Evolutionary conservation across 1,140 invertebrate species (phyloP), one percentile per base, ranked within the genome.

Genomic region (Listronotus oregonensis): DNA sequence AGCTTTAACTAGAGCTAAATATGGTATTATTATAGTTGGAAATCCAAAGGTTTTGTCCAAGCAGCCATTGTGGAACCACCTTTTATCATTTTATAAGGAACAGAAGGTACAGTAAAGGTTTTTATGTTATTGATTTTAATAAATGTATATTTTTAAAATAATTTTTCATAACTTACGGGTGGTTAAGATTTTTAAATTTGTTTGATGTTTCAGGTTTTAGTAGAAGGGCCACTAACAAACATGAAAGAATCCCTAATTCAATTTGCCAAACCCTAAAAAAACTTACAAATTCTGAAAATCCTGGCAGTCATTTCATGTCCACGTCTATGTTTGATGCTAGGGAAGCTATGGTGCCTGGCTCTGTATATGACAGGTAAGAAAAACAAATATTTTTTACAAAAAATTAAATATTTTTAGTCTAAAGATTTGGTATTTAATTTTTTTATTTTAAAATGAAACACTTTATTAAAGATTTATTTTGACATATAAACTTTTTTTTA

Each of bases 31-130:
- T 46, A 96, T 99, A 68, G 95, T 99, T 54, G 98, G 98, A 46
- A 99, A 99, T 82, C 97, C 98, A 0, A 99, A 99, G 82, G 96
- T 99, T 8, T 82, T 99, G 0, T 95, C 96, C 0, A 98, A 98
- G 80, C 97, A 99, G 82, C 93, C 95, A 0, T 81, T 99, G 0
- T 99, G 98, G 97, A 98, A 99, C 79, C 96, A 99, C 77, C 81
- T 99, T 63, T 82, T 99, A 17, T 95, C 92, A 39, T 98, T 97
- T 75, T 99, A 97, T 82, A 99, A 99, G 77, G 97, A 99, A 76
- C 93, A 97, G 69, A 94, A 96, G 76, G 95, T 66, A 31, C 3
- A 1, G 5, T 27, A 3, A 27, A 3, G 1, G 21, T 27, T 27
- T 27, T 27, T 27, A 27, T 27, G 1, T 3, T 3, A 27, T 49